Base-by-base conservation (phyloP, 1,140 invertebrate genomes). In the Cydia amplana region DNA sequence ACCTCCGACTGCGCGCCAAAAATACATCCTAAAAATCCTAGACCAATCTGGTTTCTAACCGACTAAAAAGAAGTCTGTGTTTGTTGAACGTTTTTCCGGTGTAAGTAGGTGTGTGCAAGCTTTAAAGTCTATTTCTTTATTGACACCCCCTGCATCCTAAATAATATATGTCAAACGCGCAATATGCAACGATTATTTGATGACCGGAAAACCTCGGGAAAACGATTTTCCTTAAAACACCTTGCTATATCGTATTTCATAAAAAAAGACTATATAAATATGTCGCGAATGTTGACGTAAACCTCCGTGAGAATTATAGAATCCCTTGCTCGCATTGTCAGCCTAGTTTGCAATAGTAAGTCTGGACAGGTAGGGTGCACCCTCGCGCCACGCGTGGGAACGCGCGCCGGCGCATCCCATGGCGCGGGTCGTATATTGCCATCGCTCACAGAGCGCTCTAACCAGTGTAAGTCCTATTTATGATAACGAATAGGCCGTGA, bases 321-420 rank as follows among this genome's bases (percentile, higher is more conserved):
- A 23, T 60, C 55, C 55, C 55, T 60, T 23, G 20, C 55, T 72
- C 43, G 64, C 16, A 32, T 36, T 70, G 65, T 18, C 32, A 67
- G 65, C 32, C 65, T 70, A 28, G 28, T 79, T 75, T 78, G 60
- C 32, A 25, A 10, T 65, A 74, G 28, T n/a, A 80, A 79, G 49
- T 83, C 79, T 78, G 67, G 55, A 79, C 84, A 86, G 83, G 85
- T 87, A 85, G 60, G 60, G 67, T 63, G 72, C 82, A 75, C 79
- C 80, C 83, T 75, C 78, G 78, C 79, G 82, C 43, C 83, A 79
- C 78, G 81, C 82, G 85, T 85, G 83, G 78, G 85, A 85, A 85
- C 81, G 80, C 74, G 76, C 80, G 78, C 80, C 75, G 64, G 18
- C 40, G 46, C 72, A 73, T 73, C 65, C 65, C 65, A 70, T 28